Evolutionary conservation across 1,140 invertebrate genomes (phyloP).

Genomic region (Drosophila grimshawi): DNA sequence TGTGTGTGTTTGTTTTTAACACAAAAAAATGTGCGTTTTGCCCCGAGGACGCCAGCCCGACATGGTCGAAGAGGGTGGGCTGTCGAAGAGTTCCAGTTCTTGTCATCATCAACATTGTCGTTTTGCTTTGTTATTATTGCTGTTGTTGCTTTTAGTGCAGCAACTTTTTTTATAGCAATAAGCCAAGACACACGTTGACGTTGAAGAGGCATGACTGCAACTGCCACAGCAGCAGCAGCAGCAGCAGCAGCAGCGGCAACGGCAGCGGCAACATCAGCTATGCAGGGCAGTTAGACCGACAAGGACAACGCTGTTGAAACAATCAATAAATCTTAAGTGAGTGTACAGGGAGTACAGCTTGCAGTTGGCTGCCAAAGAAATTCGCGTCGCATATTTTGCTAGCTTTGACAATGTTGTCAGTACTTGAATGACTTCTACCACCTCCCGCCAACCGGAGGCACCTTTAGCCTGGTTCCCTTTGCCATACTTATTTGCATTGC

Average conservation of each 20-base stretch:
- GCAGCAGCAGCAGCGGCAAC: conserved; percentile 22
- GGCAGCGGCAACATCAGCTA: conserved; percentile 19
- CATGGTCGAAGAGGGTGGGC: conserved; percentile 27
- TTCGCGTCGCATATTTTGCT: conserved; percentile 11
- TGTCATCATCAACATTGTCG: conserved; percentile 74
- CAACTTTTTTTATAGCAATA: conserved; percentile 66
- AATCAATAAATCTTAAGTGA: conserved; percentile 81
- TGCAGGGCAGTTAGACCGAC: conserved; percentile 45
- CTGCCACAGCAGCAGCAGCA: conserved; percentile 28
- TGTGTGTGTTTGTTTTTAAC: conserved; percentile 17
- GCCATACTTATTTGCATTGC: conserved; percentile 39
- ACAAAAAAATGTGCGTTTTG: conserved; percentile 53
- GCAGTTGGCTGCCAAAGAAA: conserved; percentile 48
- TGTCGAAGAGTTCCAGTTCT: conserved; percentile 29
- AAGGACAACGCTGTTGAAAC: conserved; percentile 63
- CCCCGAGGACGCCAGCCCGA: conserved; percentile 35
- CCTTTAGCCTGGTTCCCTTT: conserved; percentile 1
- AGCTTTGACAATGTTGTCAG: conserved; percentile 66
- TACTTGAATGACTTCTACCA: conserved; percentile 32
- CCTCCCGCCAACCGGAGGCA: background rate
- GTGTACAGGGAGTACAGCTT: conserved; percentile 55
- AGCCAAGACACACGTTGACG: conserved; percentile 47
- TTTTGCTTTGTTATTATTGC: conserved; percentile 19
- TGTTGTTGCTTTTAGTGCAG: conserved; percentile 40
- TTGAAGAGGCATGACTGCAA: conserved; percentile 24